Evolutionary conservation across 2,888 invertebrate species (phyloP), one percentile per base, ranked within the genome.

Genomic region (Pyrrhia umbra): DNA sequence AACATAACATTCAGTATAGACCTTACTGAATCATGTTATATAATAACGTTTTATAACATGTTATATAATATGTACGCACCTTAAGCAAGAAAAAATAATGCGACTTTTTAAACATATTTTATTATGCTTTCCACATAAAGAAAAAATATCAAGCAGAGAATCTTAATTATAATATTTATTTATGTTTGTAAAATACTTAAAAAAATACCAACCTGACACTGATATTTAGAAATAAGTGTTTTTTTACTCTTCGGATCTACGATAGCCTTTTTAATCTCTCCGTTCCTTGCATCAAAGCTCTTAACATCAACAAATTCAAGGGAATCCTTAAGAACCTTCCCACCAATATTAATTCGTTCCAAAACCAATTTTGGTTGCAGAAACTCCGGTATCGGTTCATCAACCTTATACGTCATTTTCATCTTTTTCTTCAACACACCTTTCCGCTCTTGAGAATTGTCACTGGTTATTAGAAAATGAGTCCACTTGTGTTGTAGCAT

Each of bases 401-500:
- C 75, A 0, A 84, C 30, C 13, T 85, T 89, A 45, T 82, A 92
- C 0, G 72, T 85, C 9, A 39, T 85, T 62, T 84, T 86, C 0
- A 71, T 37, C 1, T 51, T 51, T 6, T 52, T 54, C 23, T 71
- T 80, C 0, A 0, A 8, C 5, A 40, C 15, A 6, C 45, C 47
- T 55, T 80, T 67, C 61, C 80, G 77, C 6, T 66, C 61, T 58
- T 86, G 88, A 0, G 85, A 85, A 45, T 87, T 88, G n/a, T 90
- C 88, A 23, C 80, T 81, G 0, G 83, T 87, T 37, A 87, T 90
- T 1, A 92, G 66, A 67, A 89, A 92, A 71, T 94, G 94, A 0
- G 88, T 85, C 93, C 92, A 93, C 63, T 94, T 93, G 60, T 94
- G 94, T 15, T 91, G 88, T 0, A 93, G 50, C 91, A 93, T 92